Evolutionary conservation across 2,888 invertebrate species (phyloP).

Genomic region (Panopea generosa): DNA sequence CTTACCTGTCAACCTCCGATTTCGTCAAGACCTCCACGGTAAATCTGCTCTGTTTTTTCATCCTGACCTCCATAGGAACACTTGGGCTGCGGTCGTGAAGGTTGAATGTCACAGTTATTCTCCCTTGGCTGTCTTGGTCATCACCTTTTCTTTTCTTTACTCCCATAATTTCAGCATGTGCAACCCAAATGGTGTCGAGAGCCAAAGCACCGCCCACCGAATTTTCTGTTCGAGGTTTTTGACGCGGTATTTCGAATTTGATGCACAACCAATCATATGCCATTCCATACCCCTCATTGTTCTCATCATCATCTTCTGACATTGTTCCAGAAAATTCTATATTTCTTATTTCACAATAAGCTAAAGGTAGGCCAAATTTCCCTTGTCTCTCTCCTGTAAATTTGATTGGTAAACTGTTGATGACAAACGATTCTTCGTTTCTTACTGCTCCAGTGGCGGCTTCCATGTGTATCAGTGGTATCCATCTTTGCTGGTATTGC

Average conservation of each 20-base stretch:
- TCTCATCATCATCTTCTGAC: neutral
- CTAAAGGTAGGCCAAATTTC: constrained; percentile 27
- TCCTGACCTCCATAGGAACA: neutral
- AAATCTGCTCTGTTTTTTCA: neutral
- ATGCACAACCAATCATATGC: constrained; percentile 32
- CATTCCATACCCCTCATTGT: neutral
- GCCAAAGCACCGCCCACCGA: neutral
- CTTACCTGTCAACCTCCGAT: constrained; percentile 30
- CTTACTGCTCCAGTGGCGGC: constrained; percentile 42
- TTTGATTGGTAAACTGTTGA: constrained; percentile 51
- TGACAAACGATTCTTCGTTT: constrained; percentile 24
- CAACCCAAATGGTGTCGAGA: constrained; percentile 27
- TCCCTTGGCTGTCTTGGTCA: neutral
- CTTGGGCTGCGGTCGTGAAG: constrained; percentile 4
- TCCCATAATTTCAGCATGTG: constrained; percentile 31
- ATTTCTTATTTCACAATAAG: constrained; percentile 46
- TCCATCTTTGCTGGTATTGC: constrained; percentile 50
- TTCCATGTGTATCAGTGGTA: constrained; percentile 56
- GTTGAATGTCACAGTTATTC: neutral
- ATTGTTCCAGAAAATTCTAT: constrained; percentile 38
- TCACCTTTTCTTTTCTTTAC: constrained; percentile 9
- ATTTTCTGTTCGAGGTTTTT: neutral
- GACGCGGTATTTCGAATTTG: constrained; percentile 4
- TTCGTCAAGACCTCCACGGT: constrained; percentile 21
- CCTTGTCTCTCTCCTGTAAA: constrained; percentile 25